These are phyloP conservation scores for Hiodon tergisus DNA, from an alignment of 2,113 vertebrate genomes.

Conservation along the genomic window DNA sequence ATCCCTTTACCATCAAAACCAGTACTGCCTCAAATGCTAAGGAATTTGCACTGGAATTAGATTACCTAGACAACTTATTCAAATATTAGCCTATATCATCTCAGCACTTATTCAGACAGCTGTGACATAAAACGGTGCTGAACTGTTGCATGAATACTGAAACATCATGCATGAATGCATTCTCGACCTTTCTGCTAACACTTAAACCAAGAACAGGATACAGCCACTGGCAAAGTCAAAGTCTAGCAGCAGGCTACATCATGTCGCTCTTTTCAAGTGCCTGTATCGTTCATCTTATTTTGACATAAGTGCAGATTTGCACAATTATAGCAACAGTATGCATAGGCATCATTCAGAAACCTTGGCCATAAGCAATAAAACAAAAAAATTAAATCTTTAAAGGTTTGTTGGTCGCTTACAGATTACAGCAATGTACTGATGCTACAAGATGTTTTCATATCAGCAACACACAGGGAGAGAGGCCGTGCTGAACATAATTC, in stretches of 20 bases:
- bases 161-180: not conserved
- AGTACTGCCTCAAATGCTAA: not conserved
- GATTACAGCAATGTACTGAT: not conserved
- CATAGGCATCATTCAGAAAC: not conserved
- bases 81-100: slow-evolving; percentile 2
- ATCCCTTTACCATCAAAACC: too few relatives aligned
- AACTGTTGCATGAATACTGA: slow-evolving; percentile 3
- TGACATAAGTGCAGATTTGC: not conserved
- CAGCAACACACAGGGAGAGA: not conserved
- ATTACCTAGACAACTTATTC: not conserved
- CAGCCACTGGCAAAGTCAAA: slow-evolving; percentile 3
- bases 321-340: not conserved
- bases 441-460: not conserved
- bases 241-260: not conserved
- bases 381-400: not conserved
- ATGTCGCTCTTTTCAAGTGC: not conserved
- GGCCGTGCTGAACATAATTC: not conserved
- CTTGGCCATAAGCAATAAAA: not conserved
- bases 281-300: not conserved
- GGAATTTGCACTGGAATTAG: slow-evolving; percentile 3
- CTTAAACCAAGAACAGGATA: not conserved
- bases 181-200: not conserved
- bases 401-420: not conserved
- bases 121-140: not conserved
- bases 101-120: not conserved